Conservation (phyloP, 2,888 invertebrate species). For the Caenorhabditis plicata region DNA sequence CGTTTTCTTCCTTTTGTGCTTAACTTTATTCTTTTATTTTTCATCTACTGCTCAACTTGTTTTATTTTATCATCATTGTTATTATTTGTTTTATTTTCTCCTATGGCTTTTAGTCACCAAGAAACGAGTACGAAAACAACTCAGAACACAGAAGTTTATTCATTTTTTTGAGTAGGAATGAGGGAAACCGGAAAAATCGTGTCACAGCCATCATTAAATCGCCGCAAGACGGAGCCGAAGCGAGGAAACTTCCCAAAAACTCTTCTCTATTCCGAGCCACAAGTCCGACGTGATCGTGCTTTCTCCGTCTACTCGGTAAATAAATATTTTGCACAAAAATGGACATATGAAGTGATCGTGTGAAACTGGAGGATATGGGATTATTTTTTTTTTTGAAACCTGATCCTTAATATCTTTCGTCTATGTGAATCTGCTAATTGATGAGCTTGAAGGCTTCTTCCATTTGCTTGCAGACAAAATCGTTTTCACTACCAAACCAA, state of each 20-base stretch:
- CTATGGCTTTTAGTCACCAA: slow-evolving; percentile 6
- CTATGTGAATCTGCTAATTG: too few species aligned
- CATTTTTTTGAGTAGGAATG: too few species aligned
- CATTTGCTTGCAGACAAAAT: too few species aligned
- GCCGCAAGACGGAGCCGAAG: slow-evolving; percentile 37
- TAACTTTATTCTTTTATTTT: slow-evolving; percentile 4
- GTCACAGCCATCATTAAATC: slow-evolving; percentile 14
- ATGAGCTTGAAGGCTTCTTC: too few species aligned
- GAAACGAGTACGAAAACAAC: too few species aligned
- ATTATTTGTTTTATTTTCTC: not conserved
- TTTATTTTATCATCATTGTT: not conserved
- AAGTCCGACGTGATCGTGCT: slow-evolving; percentile 27
- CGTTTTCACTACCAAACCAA: too few species aligned
- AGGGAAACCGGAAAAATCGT: not conserved
- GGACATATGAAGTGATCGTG: not conserved
- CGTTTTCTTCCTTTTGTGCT: not conserved
- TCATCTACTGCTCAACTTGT: not conserved
- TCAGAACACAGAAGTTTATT: too few species aligned
- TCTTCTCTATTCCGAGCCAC: not conserved
- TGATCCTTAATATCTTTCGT: too few species aligned
- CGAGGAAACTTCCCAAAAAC: slow-evolving; percentile 1
- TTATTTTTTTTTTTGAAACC: too few species aligned
- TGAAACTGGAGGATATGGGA: not conserved
- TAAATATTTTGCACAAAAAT: not conserved
- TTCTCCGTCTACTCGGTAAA: slow-evolving; percentile 43